phyloP scores from a whole-genome alignment of 2,113 vertebrate species.

The Mus musculus region DNA sequence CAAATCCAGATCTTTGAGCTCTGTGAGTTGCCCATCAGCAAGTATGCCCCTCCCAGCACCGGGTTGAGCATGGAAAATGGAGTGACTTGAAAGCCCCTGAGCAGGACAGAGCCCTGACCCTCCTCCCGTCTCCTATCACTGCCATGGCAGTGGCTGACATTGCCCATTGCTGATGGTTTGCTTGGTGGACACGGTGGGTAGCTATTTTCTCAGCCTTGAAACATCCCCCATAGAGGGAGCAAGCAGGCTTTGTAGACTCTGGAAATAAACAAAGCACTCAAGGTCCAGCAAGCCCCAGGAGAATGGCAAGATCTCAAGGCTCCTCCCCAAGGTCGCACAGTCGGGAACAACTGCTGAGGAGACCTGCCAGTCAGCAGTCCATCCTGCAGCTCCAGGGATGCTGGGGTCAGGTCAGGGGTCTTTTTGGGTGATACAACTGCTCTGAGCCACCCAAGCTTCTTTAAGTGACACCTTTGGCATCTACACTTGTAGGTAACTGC shows the following conservation, averaged over 20 bases:
- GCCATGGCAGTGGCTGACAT: background rate
- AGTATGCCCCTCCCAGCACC: background rate
- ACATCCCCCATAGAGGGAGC: background rate
- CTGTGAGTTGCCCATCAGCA: background rate
- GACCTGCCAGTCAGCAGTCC: background rate
- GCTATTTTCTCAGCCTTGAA: background rate
- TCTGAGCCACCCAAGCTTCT: background rate
- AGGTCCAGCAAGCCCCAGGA: background rate
- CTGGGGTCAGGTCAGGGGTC: too few species aligned
- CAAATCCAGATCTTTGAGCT: too few species aligned
- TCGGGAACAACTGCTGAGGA: background rate
- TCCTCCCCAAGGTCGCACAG: background rate
- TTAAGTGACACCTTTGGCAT: too few species aligned
- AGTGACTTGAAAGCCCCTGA: rapidly evolving
- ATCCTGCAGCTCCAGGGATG: background rate
- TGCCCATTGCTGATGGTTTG: background rate
- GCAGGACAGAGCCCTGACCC: background rate
- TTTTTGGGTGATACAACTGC: background rate
- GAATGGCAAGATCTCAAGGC: background rate
- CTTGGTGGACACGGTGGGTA: background rate
- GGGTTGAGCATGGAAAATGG: rapidly evolving
- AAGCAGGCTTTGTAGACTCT: background rate
- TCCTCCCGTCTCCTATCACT: too few species aligned
- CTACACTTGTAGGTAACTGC: background rate
- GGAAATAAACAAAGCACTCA: background rate